phyloP scores from a whole-genome alignment of 2,797 vertebrate genomes.

The Sebastes glaucus region DNA sequence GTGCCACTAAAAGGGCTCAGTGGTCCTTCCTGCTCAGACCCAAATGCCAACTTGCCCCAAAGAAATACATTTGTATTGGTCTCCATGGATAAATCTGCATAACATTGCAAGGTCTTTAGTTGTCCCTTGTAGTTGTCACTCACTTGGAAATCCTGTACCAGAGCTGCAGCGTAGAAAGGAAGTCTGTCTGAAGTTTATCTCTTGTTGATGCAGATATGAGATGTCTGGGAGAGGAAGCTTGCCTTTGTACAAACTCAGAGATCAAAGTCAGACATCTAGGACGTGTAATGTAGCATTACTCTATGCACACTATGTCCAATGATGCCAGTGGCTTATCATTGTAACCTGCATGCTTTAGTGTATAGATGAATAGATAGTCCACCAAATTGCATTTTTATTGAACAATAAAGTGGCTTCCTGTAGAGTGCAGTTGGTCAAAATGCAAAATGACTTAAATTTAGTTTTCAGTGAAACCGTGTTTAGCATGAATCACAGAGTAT shows the following conservation, averaged over 20 bases:
- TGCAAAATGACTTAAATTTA: neutral
- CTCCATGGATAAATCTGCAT: constrained; percentile 19
- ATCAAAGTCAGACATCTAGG: constrained; percentile 27
- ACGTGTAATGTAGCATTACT: neutral
- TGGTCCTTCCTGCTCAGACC: constrained; percentile 39
- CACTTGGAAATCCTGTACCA: neutral
- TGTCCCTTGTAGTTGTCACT: neutral
- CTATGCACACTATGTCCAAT: neutral
- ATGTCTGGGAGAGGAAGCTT: constrained; percentile 16
- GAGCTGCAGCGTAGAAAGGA: constrained; percentile 15
- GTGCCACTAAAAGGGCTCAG: constrained; percentile 39
- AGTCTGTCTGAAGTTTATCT: constrained; percentile 41
- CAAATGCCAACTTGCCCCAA: constrained; percentile 28
- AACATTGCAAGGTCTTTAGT: neutral
- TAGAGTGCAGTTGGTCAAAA: neutral
- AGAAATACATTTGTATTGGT: constrained; percentile 32
- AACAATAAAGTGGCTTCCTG: neutral
- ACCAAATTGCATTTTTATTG: neutral
- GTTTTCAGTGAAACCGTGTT: neutral
- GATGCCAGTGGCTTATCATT: neutral
- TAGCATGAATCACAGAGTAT: constrained; percentile 1
- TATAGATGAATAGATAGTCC: neutral
- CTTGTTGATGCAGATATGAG: constrained; percentile 23
- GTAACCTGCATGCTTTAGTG: neutral
- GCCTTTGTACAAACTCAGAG: constrained; percentile 6